A percentile compares a stretch with the other conserved stretches of the same genome.
These are phyloP conservation scores for Abrostola tripartita DNA, from an alignment of 2,888 invertebrate species.

Conservation along the genomic window DNA sequence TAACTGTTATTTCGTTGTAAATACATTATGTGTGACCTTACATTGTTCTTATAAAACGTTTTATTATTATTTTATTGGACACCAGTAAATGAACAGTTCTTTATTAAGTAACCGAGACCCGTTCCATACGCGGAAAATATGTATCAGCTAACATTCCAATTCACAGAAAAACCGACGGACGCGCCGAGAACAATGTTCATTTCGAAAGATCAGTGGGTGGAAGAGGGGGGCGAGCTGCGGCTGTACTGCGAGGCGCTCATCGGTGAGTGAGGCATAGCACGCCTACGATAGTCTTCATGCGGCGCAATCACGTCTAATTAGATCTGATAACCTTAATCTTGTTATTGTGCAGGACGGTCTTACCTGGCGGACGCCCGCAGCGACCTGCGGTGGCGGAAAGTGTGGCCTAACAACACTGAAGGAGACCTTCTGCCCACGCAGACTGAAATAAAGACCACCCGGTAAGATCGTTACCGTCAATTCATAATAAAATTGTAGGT, in stretches of 20 bases:
- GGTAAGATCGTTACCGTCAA: constrained; percentile 65
- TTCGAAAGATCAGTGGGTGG: constrained; percentile 90
- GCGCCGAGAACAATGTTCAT: constrained; percentile 90
- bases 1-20: constrained; percentile 45
- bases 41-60: constrained; percentile 22
- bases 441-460: constrained; percentile 76
- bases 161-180: constrained; percentile 90
- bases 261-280: constrained; percentile 83
- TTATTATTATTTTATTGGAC: constrained; percentile 11
- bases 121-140: constrained; percentile 52
- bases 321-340: constrained; percentile 18
- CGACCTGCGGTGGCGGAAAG: constrained; percentile 91
- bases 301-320: constrained; percentile 13
- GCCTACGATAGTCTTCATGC: not conserved
- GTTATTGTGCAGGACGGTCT: constrained; percentile 85
- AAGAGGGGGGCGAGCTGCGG: constrained; percentile 89
- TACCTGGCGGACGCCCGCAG: constrained; percentile 92
- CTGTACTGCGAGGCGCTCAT: constrained; percentile 94
- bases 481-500: constrained; percentile 13
- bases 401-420: constrained; percentile 87
- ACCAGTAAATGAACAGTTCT: constrained; percentile 27
- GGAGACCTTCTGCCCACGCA: constrained; percentile 78
- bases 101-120: constrained; percentile 21
- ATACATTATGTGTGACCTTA: constrained; percentile 29
- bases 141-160: constrained; percentile 55